Evolutionary conservation across 2,113 vertebrate genomes (phyloP), one percentile per base, ranked within the genome.

Genomic region (Haliaeetus leucogaster): DNA sequence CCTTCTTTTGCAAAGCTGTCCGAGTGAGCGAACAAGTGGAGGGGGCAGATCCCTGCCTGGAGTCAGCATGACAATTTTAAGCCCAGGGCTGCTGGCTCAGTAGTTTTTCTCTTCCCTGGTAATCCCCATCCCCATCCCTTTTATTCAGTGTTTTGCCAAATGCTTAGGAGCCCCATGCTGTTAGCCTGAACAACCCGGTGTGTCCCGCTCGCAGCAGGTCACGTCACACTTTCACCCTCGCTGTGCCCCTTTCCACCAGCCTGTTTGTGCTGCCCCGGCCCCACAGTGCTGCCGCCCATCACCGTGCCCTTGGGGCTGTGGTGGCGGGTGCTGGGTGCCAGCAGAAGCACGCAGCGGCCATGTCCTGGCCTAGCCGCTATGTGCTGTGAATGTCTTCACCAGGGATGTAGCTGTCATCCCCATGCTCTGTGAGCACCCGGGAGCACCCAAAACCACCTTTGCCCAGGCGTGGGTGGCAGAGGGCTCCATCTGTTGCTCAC

Each of bases 21-120:
- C 1, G 4, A 82, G 16, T 0, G 0, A 94, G 18, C 2, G 3
- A 76, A 30, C 5, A 3, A 78, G 32, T 0, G 0, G 63, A 71
- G 40, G 22, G 59, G 67, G 38, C 38, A 65, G 73, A n/a, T 82
- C 36, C 27, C 59, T 43, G 82, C 43, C 72, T 43, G 68, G 52
- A 90, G 34, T 38, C 68, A 67, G 29, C 13, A 9, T 23, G n/a
- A 65, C 58, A 53, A n/a, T 89, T 95, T 88, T 93, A 97, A 96
- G 73, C 81, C n/a, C 0, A 3, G 34, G 66, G 70, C 74, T 80
- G 93, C 93, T 94, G 78, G 84, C 42, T 95, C 89, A 76, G 82
- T 65, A 23, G 29, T 91, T 95, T 81, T 92, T 63, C 62, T 91
- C 70, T 82, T 72, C 42, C 32, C 38, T 0, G 3, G 26, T 93